These are phyloP conservation scores for Leptinotarsa haldemani DNA, from an alignment of 2,888 invertebrate genomes.

Conservation along the genomic window DNA sequence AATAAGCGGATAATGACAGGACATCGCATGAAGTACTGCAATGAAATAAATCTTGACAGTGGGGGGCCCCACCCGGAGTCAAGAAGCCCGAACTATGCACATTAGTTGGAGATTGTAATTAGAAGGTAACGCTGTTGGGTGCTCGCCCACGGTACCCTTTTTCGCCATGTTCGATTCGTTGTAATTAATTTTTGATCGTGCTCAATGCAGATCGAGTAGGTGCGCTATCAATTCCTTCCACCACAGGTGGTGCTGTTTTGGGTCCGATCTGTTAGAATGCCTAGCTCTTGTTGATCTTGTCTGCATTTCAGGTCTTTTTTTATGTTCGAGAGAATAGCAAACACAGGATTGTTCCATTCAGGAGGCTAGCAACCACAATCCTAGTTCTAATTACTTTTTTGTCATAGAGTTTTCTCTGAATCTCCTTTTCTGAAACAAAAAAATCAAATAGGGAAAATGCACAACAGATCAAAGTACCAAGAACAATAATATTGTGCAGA, in stretches of 20 bases:
- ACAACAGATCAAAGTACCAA: no score
- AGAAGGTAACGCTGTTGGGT: constrained; percentile 34
- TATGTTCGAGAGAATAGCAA: no score
- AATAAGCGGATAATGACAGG: constrained; percentile 57
- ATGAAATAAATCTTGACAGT: constrained; percentile 57
- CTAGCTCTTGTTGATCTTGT: no score
- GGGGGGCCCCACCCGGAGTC: constrained; percentile 40
- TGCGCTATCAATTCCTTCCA: background rate
- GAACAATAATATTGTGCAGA: no score
- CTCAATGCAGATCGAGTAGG: background rate
- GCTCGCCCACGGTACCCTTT: constrained; percentile 36
- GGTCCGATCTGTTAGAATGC: background rate
- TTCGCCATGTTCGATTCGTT: constrained; percentile 10
- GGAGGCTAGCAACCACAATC: no score
- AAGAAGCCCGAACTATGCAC: constrained; percentile 39
- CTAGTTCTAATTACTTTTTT: no score
- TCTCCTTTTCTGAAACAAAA: no score
- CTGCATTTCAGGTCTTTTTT: no score
- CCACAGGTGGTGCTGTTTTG: background rate
- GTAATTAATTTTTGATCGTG: constrained; percentile 23
- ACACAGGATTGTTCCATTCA: no score
- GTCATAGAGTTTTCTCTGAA: no score
- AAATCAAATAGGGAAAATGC: no score
- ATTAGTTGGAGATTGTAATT: constrained; percentile 43
- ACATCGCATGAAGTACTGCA: constrained; percentile 54